Evolutionary conservation across 2,888 invertebrate genomes (phyloP).

Genomic region (Argyra leucocephala): DNA sequence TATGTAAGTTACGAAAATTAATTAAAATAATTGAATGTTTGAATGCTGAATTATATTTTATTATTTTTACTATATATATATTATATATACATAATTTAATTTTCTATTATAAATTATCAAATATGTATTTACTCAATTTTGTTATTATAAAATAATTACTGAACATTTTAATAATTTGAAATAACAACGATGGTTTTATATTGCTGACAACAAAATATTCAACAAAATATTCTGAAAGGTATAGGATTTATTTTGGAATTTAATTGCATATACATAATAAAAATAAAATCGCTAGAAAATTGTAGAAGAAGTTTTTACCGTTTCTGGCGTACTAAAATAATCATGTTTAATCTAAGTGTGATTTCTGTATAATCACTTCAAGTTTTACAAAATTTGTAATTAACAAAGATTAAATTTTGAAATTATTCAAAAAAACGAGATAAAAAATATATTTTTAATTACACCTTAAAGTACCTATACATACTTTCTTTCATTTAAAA

Average conservation of each 20-base stretch:
- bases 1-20: too few species aligned
- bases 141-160: background rate
- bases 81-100: background rate
- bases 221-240: background rate
- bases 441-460: too few species aligned
- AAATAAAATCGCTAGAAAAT: background rate
- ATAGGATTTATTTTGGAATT: background rate
- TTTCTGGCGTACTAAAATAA: too few species aligned
- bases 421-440: too few species aligned
- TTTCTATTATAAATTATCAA: background rate
- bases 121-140: background rate
- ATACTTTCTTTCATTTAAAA: too few species aligned
- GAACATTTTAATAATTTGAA: background rate
- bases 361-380: too few species aligned
- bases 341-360: too few species aligned
- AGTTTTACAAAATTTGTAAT: too few species aligned
- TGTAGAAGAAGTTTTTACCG: background rate
- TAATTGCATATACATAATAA: background rate
- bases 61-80: background rate
- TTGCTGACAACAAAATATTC: background rate
- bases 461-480: too few species aligned
- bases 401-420: too few species aligned
- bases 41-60: background rate
- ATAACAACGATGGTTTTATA: background rate
- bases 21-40: background rate